phyloP scores from a whole-genome alignment of 2,113 vertebrate genomes.

The Paraplagusia blochii region DNA sequence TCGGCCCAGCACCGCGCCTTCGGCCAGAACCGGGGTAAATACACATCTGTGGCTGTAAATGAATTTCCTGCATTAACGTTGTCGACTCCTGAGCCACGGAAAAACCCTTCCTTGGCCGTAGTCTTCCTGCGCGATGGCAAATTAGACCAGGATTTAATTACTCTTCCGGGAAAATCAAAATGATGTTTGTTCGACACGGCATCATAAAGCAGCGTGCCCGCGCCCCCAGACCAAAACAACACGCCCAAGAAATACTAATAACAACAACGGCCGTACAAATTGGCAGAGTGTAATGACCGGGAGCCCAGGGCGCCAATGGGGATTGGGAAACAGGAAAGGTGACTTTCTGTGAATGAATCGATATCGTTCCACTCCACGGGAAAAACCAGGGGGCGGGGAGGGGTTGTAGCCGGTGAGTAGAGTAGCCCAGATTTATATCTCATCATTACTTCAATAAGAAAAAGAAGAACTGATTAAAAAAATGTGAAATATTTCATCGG shows the following conservation, averaged over 20 bases:
- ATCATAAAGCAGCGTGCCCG: conserved; percentile 69
- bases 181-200: conserved; percentile 75
- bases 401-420: conserved; percentile 28
- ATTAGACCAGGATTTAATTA: conserved; percentile 81
- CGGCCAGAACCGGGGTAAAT: conserved; percentile 2
- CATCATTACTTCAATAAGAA: conserved; percentile 49
- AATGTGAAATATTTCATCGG: conserved; percentile 50
- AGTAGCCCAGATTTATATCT: conserved; percentile 37
- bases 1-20: conserved; percentile 21
- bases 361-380: conserved; percentile 44
- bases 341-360: conserved; percentile 69
- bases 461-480: conserved; percentile 47
- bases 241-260: conserved; percentile 65
- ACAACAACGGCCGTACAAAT: conserved; percentile 69
- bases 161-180: conserved; percentile 73
- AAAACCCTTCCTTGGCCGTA: conserved; percentile 44
- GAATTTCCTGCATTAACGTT: conserved; percentile 35
- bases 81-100: conserved; percentile 30
- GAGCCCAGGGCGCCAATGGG: conserved; percentile 27
- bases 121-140: conserved; percentile 64
- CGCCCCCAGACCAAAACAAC: conserved; percentile 57
- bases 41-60: conserved; percentile 32
- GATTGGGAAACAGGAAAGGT: conserved; percentile 50
- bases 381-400: conserved; percentile 9
- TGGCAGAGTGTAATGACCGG: conserved; percentile 45